A percentile compares a stretch with the other conserved stretches of the same genome.
phyloP scores from a whole-genome alignment of 2,113 vertebrate genomes.

The Clarias macrocephalus region DNA sequence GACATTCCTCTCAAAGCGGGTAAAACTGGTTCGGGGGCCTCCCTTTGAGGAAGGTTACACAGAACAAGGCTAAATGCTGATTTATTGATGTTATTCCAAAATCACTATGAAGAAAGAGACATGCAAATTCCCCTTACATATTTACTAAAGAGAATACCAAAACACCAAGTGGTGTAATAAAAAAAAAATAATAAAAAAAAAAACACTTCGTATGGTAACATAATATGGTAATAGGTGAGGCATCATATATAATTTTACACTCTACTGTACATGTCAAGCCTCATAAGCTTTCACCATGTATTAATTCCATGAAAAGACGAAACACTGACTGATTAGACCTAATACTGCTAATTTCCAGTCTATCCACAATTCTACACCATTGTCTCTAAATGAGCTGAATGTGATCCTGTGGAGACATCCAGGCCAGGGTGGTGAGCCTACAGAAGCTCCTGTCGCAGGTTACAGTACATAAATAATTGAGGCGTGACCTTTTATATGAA shows the following conservation, averaged over 20 bases:
- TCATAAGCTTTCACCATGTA: neutral
- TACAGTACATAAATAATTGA: conserved; percentile 8
- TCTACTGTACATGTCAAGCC: neutral
- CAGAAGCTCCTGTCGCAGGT: neutral
- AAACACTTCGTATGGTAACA: no score
- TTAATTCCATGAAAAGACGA: neutral
- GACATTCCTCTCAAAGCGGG: conserved; percentile 5
- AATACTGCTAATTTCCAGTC: neutral
- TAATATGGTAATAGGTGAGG: neutral
- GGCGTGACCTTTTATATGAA: conserved; percentile 20
- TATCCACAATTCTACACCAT: neutral
- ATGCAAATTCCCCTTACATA: neutral
- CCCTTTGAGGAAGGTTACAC: neutral
- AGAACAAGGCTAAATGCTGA: neutral
- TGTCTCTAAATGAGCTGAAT: neutral
- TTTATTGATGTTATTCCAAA: neutral
- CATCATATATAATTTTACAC: no score
- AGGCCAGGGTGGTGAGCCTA: neutral
- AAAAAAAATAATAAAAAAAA: neutral
- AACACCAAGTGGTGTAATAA: neutral
- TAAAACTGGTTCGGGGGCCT: conserved; percentile 13
- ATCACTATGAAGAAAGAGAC: neutral
- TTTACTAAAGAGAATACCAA: neutral
- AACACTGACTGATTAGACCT: neutral
- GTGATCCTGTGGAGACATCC: neutral